A percentile compares a stretch with the other conserved stretches of the same genome.
Conservation (phyloP, 1,140 invertebrate species). For the Platorchestia sp. region DNA sequence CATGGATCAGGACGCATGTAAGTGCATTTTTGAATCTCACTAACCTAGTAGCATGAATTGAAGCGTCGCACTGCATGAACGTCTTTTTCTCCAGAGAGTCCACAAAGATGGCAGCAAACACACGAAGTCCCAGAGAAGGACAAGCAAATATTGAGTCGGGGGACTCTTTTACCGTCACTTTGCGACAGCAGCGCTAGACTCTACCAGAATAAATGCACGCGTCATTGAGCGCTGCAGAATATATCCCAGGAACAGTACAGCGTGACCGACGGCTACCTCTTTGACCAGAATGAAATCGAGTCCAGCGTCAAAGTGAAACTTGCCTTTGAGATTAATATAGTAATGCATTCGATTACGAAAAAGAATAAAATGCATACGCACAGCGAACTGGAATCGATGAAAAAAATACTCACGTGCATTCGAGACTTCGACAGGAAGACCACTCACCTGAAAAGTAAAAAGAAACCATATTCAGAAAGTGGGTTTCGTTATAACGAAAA, state of each 20-base stretch:
- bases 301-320: background rate
- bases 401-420: background rate
- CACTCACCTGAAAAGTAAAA: background rate
- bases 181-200: constrained; percentile 14
- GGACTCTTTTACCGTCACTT: constrained; percentile 39
- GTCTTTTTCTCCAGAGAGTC: background rate
- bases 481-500: background rate
- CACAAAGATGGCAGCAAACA: constrained; percentile 43
- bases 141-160: constrained; percentile 37
- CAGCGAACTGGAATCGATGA: background rate
- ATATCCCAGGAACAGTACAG: background rate
- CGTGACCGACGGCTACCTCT: background rate
- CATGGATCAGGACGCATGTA: background rate
- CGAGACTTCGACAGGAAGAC: background rate
- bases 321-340: background rate
- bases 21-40: background rate
- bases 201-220: background rate
- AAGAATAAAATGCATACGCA: background rate
- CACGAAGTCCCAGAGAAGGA: background rate
- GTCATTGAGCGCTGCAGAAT: background rate
- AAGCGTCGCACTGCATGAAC: background rate
- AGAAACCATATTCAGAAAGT: background rate
- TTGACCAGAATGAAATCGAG: background rate
- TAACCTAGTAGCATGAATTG: background rate
- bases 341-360: background rate